These are phyloP conservation scores for Podarcis muralis DNA, from an alignment of 2,113 vertebrate genomes.

Conservation along the genomic window DNA sequence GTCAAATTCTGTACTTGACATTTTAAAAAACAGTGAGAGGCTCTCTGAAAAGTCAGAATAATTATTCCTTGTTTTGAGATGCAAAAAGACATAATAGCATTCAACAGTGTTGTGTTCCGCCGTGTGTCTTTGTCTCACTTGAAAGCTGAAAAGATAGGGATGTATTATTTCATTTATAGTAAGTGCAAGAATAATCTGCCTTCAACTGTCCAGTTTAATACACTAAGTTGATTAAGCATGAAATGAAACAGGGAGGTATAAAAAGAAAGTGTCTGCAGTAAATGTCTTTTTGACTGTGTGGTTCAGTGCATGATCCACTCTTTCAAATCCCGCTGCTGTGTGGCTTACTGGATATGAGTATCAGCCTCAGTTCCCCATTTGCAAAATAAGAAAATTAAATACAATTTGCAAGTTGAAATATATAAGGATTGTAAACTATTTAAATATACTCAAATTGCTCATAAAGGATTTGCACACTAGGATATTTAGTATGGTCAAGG, in stretches of 20 bases:
- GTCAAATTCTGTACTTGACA: not conserved
- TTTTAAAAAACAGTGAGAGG: not conserved
- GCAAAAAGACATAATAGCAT: not conserved
- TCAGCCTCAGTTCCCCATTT: not conserved
- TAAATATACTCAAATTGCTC: too few relatives aligned
- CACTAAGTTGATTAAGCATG: not conserved
- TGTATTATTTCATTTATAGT: not conserved
- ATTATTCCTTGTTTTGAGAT: not conserved
- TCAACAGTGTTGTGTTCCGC: not conserved
- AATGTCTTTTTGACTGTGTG: not conserved
- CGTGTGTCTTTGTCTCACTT: not conserved
- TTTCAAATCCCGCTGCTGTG: not conserved
- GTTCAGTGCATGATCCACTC: not conserved
- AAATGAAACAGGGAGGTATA: not conserved
- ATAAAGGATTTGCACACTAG: not conserved
- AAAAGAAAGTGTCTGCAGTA: not conserved
- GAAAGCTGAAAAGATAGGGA: not conserved
- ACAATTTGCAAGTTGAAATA: not conserved
- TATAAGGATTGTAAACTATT: not conserved
- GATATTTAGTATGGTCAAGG: not conserved
- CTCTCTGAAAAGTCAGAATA: not conserved
- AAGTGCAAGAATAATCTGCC: not conserved
- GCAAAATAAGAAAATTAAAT: not conserved
- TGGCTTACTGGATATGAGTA: not conserved
- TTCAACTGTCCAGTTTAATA: not conserved